Conservation (phyloP, 2,888 invertebrate species). For the Muscina levida region DNA sequence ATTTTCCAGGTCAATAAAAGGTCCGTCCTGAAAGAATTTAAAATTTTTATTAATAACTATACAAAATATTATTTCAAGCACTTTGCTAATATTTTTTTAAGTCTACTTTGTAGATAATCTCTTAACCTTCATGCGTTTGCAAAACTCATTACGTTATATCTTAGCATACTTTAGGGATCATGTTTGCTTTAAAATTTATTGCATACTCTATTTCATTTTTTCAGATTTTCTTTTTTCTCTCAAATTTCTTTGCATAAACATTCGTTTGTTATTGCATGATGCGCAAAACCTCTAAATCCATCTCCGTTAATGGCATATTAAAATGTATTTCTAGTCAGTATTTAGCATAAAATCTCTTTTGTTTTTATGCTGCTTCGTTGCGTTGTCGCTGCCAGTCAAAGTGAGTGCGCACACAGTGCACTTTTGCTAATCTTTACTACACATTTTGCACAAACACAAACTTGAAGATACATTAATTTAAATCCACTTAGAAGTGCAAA, state of each 20-base stretch:
- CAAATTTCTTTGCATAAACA: too few relatives aligned
- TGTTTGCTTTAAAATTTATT: too few relatives aligned
- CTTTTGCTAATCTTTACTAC: conserved; percentile 17
- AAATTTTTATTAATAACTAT: too few relatives aligned
- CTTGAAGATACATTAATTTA: conserved; percentile 48
- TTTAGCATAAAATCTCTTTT: conserved; percentile 8
- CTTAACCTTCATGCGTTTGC: too few relatives aligned
- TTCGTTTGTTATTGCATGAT: neutral
- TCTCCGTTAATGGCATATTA: conserved; percentile 24
- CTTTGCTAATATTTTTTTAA: too few relatives aligned
- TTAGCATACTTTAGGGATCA: neutral
- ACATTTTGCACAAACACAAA: conserved; percentile 20
- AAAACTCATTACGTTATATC: too few relatives aligned
- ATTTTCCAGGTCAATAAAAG: too few relatives aligned
- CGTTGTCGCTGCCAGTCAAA: conserved; percentile 9
- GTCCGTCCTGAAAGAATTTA: too few relatives aligned
- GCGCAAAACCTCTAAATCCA: neutral
- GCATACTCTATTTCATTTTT: too few relatives aligned
- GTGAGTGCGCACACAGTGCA: conserved; percentile 22
- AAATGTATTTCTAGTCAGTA: conserved; percentile 12
- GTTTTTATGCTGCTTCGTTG: neutral
- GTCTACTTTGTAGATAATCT: too few relatives aligned
- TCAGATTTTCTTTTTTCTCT: too few relatives aligned
- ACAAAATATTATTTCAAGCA: too few relatives aligned
- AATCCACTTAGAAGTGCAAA: conserved; percentile 52